Evolutionary conservation across 2,113 vertebrate species (phyloP), one percentile per base, ranked within the genome.

Genomic region (Ctenomys sociabilis): DNA sequence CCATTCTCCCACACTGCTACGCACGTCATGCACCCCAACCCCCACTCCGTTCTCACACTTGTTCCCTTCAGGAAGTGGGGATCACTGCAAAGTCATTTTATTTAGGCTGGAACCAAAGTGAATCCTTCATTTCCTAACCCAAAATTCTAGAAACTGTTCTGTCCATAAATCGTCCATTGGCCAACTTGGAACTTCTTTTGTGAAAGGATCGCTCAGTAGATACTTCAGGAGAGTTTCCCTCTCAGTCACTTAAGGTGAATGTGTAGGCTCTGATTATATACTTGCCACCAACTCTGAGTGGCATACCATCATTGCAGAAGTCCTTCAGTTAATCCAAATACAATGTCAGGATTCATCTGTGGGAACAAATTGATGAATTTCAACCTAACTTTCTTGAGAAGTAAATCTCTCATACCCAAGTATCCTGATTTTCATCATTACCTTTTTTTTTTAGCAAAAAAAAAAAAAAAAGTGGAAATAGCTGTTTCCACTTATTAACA

Each of bases 201-300:
- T 82, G 64, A 82, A 95, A 64, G 5, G 14, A 59, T 45, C 32
- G 12, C n/a, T 90, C 81, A 59, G 21, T 30, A 70, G 43, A 52
- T 37, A 35, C 73, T 96, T 57, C 21, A 22, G 45, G 40, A 82
- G 26, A 59, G 6, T 64, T 83, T 80, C 3, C 72, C 5, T 77
- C 82, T 97, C 78, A 92, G 86, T 92, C 19, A 2, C 54, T 43
- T 78, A 90, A 30, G 35, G 87, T 30, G 59, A 93, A 87, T 63
- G 32, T 75, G 43, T 92, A 35, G 24, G 5, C 5, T 26, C 45
- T 70, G 16, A 45, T 37, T n/a, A 28, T 1, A 16, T 10, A 43
- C 1, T 66, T 30, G 75, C 13, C 43, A 54, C 21, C 75, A 92
- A n/a, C 8, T 85, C 21, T 61, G 35, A 87, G 14, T 59, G 63